A percentile compares a stretch with the other conserved stretches of the same genome.
Evolutionary conservation across 64 coral and sea anemone genomes (phyloP).

Genomic region (Catalaphyllia jardinei): DNA sequence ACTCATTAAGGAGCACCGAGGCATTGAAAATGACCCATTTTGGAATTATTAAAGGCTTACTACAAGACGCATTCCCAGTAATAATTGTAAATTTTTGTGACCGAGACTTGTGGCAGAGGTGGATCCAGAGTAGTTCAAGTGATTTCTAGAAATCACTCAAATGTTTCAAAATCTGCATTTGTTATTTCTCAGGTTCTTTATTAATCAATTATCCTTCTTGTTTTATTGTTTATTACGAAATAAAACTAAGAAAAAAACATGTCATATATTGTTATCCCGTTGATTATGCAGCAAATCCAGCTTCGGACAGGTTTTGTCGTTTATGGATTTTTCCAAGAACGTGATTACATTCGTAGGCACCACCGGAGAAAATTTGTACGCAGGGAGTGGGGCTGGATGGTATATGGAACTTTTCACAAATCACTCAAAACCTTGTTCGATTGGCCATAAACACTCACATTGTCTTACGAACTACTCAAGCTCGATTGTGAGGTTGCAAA

Average conservation of each 20-base stretch:
- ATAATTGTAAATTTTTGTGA: too few species aligned
- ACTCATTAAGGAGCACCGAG: too few species aligned
- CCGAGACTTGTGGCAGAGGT: too few species aligned
- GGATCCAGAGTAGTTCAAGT: background rate
- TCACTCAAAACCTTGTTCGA: conserved; percentile 2
- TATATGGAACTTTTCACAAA: background rate
- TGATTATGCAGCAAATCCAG: background rate
- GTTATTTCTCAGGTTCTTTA: conserved; percentile 4
- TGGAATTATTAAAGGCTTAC: too few species aligned
- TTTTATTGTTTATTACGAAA: background rate
- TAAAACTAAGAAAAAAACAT: background rate
- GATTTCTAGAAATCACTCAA: background rate
- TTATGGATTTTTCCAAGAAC: background rate
- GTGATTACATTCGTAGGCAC: background rate
- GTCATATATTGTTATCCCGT: too few species aligned
- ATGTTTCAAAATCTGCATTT: background rate
- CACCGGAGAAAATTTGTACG: background rate
- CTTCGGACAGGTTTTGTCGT: background rate
- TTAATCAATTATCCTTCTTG: background rate
- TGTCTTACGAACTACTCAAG: background rate
- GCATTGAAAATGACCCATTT: too few species aligned
- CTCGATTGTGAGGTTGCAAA: too few species aligned
- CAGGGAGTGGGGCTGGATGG: background rate
- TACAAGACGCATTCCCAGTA: too few species aligned
- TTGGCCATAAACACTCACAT: background rate